Conservation (phyloP, 2,113 vertebrate species). For the Ivindomyrus marchei region DNA sequence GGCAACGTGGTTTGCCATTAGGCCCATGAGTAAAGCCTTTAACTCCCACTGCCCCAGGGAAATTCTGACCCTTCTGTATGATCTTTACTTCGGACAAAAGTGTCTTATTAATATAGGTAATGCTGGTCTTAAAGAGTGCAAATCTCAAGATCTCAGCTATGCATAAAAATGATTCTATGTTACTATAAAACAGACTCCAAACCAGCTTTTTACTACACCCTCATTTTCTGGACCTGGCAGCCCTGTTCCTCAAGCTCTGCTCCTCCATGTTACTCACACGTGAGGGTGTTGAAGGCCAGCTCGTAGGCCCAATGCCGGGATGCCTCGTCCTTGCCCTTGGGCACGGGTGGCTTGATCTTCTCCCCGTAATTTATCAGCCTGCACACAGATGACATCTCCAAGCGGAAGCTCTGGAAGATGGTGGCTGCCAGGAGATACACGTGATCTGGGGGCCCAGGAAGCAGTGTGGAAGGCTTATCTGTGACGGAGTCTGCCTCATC, state of each 20-base stretch:
- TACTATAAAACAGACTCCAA: background rate
- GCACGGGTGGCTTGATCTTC: slow-evolving; percentile 24
- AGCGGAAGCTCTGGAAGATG: slow-evolving; percentile 68
- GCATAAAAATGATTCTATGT: background rate
- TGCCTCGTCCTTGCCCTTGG: slow-evolving; percentile 48
- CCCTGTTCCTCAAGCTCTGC: background rate
- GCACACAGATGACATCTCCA: slow-evolving; percentile 50
- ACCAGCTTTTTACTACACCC: background rate
- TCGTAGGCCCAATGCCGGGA: slow-evolving; percentile 59
- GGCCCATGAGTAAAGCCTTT: background rate
- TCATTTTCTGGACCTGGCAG: background rate
- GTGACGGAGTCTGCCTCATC: background rate
- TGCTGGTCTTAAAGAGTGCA: background rate
- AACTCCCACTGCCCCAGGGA: background rate
- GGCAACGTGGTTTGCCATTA: background rate
- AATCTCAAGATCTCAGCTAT: background rate
- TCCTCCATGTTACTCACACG: slow-evolving; percentile 63
- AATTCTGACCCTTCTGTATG: background rate
- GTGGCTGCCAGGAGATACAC: slow-evolving; percentile 70
- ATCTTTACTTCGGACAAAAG: background rate
- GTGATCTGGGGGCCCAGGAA: slow-evolving; percentile 52
- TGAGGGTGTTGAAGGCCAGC: slow-evolving; percentile 77
- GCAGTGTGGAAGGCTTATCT: background rate
- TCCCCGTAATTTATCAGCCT: slow-evolving; percentile 56
- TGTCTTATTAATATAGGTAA: background rate